Base-by-base conservation (phyloP, 2,113 vertebrate species). In the Pelobates fuscus region DNA sequence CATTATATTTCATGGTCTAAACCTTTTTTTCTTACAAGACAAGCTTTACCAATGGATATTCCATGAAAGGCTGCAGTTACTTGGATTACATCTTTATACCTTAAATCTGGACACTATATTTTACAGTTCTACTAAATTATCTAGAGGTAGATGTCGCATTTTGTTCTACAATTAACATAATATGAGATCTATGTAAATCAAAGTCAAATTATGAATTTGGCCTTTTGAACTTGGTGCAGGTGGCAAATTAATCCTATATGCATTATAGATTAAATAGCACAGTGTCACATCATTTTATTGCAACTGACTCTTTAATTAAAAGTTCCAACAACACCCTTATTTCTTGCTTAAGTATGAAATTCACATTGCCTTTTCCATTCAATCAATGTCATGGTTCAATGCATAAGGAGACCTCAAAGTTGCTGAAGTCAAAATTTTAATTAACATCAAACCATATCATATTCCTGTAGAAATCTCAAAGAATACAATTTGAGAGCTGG, bases 251-350 rank as follows among this genome's bases (percentile, higher is more conserved):
- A 71, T 30, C 26, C 25, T 71, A 17, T 37, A 71, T 46, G 59
- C 58, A 63, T 62, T 63, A 72, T 72, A 72, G 44, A 63, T 62
- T 18, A 72, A 72, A 58, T 52, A 63, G 44, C 44, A 30, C 44
- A 63, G 21, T 62, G 59, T 72, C 43, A 52, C 43, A 52, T 63
- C 18, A 72, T 63, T 63, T 52, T 52, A 49, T 72, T 72, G 43
- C 20, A 63, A 72, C 26, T 63, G 41, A 63, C 60, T 63, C 59
- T 15, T 63, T 26, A 72, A 63, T 63, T 72, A 72, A 62, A 62
- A 62, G 58, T 71, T 46, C 26, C 14, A 60, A 46, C 44, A 72
- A 72, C 70, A 32, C 12, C 26, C n/a, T 32, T 12, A 12, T 72
- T 63, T 72, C 15, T 52, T 30, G 10, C 41, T 30, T 41, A 26